A percentile compares a stretch with the other conserved stretches of the same genome.
Conservation (phyloP, 2,797 vertebrate species). For the Taeniopygia guttata region DNA sequence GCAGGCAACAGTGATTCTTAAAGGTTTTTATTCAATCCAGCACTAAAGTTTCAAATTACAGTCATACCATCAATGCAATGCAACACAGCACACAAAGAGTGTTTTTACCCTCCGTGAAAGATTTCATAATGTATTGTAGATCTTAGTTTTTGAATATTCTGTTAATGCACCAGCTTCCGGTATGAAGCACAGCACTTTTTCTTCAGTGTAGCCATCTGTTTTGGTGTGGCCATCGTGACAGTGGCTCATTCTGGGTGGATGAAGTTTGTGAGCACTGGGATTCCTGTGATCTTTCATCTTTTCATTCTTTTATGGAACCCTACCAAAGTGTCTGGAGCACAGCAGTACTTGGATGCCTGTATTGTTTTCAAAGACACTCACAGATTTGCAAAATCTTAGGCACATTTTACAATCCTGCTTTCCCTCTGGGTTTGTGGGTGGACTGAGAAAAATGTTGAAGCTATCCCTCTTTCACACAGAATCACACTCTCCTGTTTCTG, state of each 20-base stretch:
- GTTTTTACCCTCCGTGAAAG: constrained; percentile 37
- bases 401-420: not conserved
- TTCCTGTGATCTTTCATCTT: not conserved
- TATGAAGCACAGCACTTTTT: constrained; percentile 48
- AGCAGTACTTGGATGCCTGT: not conserved
- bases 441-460: not conserved
- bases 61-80: not conserved
- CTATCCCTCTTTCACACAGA: not conserved
- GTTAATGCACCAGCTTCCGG: constrained; percentile 48
- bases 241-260: constrained; percentile 21
- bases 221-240: not conserved
- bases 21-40: not conserved
- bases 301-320: not conserved
- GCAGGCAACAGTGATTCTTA: not conserved
- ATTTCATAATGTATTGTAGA: constrained; percentile 21
- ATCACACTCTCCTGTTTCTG: not conserved
- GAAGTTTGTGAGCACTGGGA: not conserved
- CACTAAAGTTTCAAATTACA: constrained; percentile 19
- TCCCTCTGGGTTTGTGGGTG: not conserved
- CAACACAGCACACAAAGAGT: constrained; percentile 11
- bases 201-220: constrained; percentile 56
- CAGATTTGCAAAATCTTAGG: not conserved
- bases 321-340: not conserved
- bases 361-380: constrained; percentile 27
- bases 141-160: constrained; percentile 22